Evolutionary conservation across 2,113 vertebrate genomes (phyloP).

Genomic region (Eleginops maclovinus): DNA sequence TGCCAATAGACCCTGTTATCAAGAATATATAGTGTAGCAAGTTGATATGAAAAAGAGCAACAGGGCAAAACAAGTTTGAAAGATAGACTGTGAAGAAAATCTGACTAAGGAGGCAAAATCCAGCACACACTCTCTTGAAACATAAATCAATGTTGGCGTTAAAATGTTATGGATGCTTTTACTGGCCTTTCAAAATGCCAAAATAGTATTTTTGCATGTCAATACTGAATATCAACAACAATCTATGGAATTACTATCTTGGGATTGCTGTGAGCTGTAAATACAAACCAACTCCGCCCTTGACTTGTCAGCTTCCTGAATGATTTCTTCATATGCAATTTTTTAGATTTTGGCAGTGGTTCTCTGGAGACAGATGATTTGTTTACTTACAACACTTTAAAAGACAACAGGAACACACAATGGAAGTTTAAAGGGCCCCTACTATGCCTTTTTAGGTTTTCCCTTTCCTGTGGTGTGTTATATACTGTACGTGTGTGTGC

Average conservation of each 20-base stretch:
- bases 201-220: neutral
- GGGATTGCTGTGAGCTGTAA: slow-evolving; percentile 1
- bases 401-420: neutral
- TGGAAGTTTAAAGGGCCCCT: neutral
- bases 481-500: too few species aligned
- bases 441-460: too few species aligned
- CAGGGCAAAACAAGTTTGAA: neutral
- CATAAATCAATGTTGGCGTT: slow-evolving; percentile 12
- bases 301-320: neutral
- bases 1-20: neutral
- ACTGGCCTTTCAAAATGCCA: slow-evolving; percentile 17
- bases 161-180: slow-evolving; percentile 20
- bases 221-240: slow-evolving; percentile 7
- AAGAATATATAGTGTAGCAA: neutral
- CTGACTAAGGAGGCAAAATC: neutral
- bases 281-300: neutral
- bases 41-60: neutral
- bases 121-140: neutral
- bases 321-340: slow-evolving; percentile 3
- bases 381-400: slow-evolving; percentile 1
- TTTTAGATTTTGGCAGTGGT: slow-evolving; percentile 14
- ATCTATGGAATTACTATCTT: neutral
- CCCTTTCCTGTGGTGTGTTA: too few species aligned
- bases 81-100: neutral
- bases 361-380: slow-evolving; percentile 10